These are phyloP conservation scores for Aporophyla lueneburgensis DNA, from an alignment of 2,888 invertebrate genomes.

Conservation along the genomic window DNA sequence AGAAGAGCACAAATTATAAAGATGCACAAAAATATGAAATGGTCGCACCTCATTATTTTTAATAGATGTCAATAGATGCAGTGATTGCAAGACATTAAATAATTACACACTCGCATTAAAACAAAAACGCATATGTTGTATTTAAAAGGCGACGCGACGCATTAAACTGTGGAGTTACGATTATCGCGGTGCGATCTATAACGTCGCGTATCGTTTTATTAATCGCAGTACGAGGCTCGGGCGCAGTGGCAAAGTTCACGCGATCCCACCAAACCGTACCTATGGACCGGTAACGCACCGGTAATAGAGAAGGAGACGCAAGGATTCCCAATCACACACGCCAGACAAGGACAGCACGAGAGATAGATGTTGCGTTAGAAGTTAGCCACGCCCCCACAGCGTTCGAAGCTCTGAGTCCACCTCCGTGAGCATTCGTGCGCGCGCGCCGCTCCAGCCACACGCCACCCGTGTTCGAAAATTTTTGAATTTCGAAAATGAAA, in stretches of 20 bases:
- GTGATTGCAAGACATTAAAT: conserved; percentile 57
- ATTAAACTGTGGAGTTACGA: conserved; percentile 79
- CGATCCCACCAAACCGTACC: conserved; percentile 83
- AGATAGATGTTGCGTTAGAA: conserved; percentile 89
- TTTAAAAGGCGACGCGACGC: conserved; percentile 71
- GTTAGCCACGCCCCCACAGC: conserved; percentile 85
- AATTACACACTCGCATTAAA: conserved; percentile 66
- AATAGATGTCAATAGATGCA: conserved; percentile 39
- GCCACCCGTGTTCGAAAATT: conserved; percentile 77
- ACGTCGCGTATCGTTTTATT: conserved; percentile 86
- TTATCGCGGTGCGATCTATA: conserved; percentile 86
- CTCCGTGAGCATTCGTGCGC: conserved; percentile 89
- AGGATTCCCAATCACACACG: conserved; percentile 40
- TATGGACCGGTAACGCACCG: conserved; percentile 84
- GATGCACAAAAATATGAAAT: conserved; percentile 26
- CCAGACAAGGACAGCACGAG: conserved; percentile 77
- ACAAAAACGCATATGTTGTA: conserved; percentile 69
- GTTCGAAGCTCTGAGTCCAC: conserved; percentile 85
- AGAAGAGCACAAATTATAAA: conserved; percentile 11
- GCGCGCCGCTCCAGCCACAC: conserved; percentile 86
- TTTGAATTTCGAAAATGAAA: conserved; percentile 75
- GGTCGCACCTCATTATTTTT: conserved; percentile 21
- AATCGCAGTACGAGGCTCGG: conserved; percentile 78
- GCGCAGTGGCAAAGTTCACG: conserved; percentile 89
- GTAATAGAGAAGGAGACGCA: conserved; percentile 81